Conservation (phyloP, 35 echinoderm and acorn worm species). For the Amphiura filiformis region DNA sequence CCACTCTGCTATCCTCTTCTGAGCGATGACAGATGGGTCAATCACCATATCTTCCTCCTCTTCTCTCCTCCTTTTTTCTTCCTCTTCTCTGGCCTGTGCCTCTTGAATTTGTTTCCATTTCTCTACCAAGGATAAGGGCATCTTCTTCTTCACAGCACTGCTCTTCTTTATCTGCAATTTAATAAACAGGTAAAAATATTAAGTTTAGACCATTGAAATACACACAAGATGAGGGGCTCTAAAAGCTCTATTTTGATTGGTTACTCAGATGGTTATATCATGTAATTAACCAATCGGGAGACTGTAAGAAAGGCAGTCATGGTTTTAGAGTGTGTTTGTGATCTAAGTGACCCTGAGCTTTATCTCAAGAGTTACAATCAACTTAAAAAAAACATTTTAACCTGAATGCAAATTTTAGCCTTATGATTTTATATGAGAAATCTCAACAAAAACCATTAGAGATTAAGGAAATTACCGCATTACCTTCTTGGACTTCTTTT, state of each 20-base stretch:
- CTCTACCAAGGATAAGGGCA: constrained; percentile 67
- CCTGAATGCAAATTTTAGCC: no score
- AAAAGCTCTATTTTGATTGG: no score
- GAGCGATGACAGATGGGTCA: constrained; percentile 42
- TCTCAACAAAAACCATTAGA: no score
- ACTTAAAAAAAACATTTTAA: no score
- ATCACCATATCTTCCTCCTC: constrained; percentile 57
- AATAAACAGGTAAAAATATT: neutral
- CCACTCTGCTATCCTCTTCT: constrained; percentile 82
- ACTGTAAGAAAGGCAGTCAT: neutral
- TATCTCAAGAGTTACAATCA: no score
- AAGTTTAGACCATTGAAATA: constrained; percentile 30
- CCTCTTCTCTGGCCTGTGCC: constrained; percentile 74
- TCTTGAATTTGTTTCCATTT: constrained; percentile 95
- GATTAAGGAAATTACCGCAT: no score
- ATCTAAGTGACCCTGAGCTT: no score
- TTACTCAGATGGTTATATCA: no score
- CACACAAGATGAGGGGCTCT: neutral
- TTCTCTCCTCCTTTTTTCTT: constrained; percentile 46
- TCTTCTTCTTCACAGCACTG: constrained; percentile 60
- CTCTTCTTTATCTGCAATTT: neutral
- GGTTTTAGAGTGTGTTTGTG: no score
- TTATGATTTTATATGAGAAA: no score
- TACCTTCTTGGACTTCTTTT: no score
- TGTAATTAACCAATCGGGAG: neutral